Conservation (phyloP, 1,140 invertebrate genomes). For the Brachionus manjavacas region DNA sequence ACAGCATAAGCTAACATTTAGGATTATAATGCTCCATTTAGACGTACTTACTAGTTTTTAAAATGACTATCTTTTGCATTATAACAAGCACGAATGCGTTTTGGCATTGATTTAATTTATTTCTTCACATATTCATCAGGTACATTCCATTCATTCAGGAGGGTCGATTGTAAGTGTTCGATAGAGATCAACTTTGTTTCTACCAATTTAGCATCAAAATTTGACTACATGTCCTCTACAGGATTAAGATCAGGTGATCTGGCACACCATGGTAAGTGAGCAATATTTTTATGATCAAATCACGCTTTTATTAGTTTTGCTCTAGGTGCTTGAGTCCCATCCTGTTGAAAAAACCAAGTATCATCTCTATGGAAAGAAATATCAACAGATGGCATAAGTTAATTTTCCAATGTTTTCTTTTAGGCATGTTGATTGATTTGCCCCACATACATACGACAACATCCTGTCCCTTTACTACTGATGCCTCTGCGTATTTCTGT, state of each 20-base stretch:
- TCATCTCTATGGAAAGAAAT: not conserved
- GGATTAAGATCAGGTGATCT: no score
- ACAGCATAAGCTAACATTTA: no score
- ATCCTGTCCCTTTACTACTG: not conserved
- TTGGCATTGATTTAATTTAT: not conserved
- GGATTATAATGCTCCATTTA: no score
- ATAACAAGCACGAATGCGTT: not conserved
- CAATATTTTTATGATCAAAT: constrained; percentile 31
- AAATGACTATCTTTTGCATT: no score
- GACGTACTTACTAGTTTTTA: no score
- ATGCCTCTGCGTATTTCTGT: no score
- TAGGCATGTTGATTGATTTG: not conserved
- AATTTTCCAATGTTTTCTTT: not conserved
- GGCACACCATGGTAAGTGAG: not conserved
- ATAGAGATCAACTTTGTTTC: no score
- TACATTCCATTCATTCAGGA: not conserved
- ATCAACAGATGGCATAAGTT: not conserved
- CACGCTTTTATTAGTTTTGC: not conserved
- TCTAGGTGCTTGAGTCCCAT: constrained; percentile 32
- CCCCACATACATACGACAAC: not conserved
- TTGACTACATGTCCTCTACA: no score
- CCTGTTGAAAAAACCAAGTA: constrained; percentile 25
- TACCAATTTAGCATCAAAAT: no score
- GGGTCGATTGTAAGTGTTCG: no score
- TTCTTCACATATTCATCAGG: not conserved